Base-by-base conservation (phyloP, 2,113 vertebrate species). In the Empidonax alnorum region DNA sequence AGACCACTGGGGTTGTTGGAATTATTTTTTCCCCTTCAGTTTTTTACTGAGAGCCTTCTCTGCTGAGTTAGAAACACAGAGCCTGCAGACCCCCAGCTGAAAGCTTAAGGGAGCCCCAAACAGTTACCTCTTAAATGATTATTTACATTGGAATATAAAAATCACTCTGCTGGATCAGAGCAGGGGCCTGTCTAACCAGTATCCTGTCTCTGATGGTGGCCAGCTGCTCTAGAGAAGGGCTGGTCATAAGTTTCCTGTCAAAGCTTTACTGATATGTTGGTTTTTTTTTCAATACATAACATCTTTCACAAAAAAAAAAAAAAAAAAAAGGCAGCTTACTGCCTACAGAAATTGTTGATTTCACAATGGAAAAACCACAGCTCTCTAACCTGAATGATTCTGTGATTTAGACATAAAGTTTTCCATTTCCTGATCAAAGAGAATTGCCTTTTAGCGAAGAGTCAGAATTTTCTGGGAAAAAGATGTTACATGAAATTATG, bases 91-190 rank as follows among this genome's bases (percentile, higher is more conserved):
- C 91, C 88, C 62, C 90, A 94, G 92, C 86, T 87, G 96, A 96
- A 96, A 93, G 83, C 92, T 97, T 96, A 86, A 90, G 94, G 89
- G 75, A 95, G 90, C 56, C 68, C 92, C 93, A 94, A 95, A 89
- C 87, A 87, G 88, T 84, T 96, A 94, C 94, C 41, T 94, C 91
- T 90, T 69, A 93, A 83, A 87, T 41, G 58, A 83, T 90, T 93
- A 91, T 94, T 95, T 96, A 96, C 91, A 66, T 37, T 92, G 72
- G 91, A 96, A 95, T 86, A 93, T 75, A 87, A 95, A 95, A 97
- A 89, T 90, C 81, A 74, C 73, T 84, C 82, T 90, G 55, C 55
- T 89, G 84, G 79, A 95, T 91, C 79, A 87, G 72, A 82, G 46
- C 61, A 93, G 69, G 21, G 39, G 41, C 63, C 83, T 90, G 73